Base-by-base conservation (phyloP, 2,888 invertebrate species). In the Drosophila meridionalis region DNA sequence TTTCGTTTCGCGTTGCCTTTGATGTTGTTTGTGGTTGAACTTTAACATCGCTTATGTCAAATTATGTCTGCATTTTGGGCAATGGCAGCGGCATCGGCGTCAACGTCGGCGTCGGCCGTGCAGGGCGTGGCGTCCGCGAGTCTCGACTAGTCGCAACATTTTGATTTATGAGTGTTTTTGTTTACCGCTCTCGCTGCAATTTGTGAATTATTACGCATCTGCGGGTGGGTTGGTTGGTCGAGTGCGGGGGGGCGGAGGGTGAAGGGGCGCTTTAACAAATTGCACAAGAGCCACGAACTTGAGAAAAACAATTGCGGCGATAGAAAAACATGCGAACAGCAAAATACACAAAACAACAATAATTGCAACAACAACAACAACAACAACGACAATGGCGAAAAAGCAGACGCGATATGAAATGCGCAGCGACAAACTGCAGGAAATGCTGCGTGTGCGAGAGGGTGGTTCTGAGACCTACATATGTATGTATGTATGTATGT, bases 1-100 rank as follows among this genome's bases (percentile, higher is more conserved):
- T 53, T 53, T 53, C 11, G 20, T 20, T 61, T 57, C 61, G 48
- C 76, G 52, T 64, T 73, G 69, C 69, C 73, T 86, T 86, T 83
- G 86, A 78, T 82, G 77, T 76, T 77, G 50, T 60, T 73, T 74
- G 71, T 52, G 73, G 63, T 70, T 89, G 90, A 91, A 90, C 90
- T 91, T 90, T 90, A 89, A 87, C 90, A 87, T 86, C 90, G 84
- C 77, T 90, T 90, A 90, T 89, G 90, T 91, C 90, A 91, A 90
- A 91, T 91, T 91, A 91, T 90, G 90, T 90, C 88, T 90, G 88
- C 79, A 83, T 84, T 83, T 85, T 73, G 66, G 67, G 52, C 52
- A 52, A 52, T 12, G 52, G 52, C 50, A 8, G 0, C 2, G 47
- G 34, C 34, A 3, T 3, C 14, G 57, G 32, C 47, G 12, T 2